These are phyloP conservation scores for Saimiri boliviensis DNA, from an alignment of 2,113 vertebrate species.

Conservation along the genomic window DNA sequence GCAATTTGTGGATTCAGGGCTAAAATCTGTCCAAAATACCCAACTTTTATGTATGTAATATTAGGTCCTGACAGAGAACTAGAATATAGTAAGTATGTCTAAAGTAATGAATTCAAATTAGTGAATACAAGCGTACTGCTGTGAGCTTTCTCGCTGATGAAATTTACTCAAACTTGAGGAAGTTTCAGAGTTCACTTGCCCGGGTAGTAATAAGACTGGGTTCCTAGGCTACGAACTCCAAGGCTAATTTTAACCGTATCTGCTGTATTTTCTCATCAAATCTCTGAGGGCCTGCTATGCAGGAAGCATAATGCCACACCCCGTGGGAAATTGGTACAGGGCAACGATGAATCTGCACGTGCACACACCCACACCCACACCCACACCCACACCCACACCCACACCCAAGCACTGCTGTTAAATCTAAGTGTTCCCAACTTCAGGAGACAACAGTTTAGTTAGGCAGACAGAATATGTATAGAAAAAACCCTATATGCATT, in stretches of 20 bases:
- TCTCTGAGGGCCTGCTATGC: not conserved
- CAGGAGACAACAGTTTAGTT: no score
- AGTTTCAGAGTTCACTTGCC: not conserved
- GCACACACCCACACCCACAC: no score
- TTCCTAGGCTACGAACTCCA: not conserved
- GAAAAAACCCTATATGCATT: not conserved
- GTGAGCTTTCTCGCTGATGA: not conserved
- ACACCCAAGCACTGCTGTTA: not conserved
- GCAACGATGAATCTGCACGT: not conserved
- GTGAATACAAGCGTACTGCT: not conserved
- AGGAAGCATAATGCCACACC: not conserved
- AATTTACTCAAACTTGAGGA: no score
- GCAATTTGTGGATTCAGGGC: not conserved
- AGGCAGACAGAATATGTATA: not conserved
- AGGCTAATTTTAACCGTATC: no score
- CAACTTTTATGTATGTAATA: not conserved
- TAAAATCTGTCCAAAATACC: not conserved
- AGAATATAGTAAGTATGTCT: not conserved
- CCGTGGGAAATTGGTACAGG: not conserved
- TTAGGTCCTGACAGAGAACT: not conserved
- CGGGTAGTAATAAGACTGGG: not conserved
- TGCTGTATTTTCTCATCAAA: not conserved
- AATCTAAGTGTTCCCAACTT: not conserved
- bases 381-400: not conserved
- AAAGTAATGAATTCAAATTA: not conserved